Conservation (phyloP, 2,797 vertebrate species). For the Pterois miles region DNA sequence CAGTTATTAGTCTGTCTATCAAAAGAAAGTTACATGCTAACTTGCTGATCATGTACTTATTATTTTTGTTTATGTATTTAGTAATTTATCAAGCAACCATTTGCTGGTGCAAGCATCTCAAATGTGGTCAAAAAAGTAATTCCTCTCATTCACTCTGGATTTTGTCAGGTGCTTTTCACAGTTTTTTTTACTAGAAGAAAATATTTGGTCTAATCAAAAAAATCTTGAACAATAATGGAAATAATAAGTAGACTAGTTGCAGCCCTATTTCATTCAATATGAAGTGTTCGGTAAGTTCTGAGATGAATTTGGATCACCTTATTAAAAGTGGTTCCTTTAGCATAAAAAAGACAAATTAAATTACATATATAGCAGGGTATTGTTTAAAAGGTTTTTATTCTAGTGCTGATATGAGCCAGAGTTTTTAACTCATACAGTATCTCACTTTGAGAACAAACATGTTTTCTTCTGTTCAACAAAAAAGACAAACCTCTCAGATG, state of each 20-base stretch:
- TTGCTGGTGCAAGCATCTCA: background rate
- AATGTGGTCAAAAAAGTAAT: background rate
- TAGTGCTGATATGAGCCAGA: background rate
- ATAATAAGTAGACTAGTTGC: too few species aligned
- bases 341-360: background rate
- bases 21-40: background rate
- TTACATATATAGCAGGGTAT: too few species aligned
- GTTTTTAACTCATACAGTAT: background rate
- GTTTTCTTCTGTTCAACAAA: background rate
- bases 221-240: too few species aligned
- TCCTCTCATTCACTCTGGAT: background rate
- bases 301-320: too few species aligned
- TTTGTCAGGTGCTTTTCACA: accelerated
- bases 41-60: background rate
- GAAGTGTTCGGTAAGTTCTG: accelerated
- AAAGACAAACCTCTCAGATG: background rate
- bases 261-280: too few species aligned
- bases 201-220: too few species aligned
- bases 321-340: too few species aligned
- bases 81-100: background rate
- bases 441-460: too few species aligned
- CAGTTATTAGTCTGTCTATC: background rate
- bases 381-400: background rate
- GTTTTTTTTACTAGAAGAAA: too few species aligned
- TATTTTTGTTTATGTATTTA: too few species aligned